These are phyloP conservation scores for Calameuta pallipes DNA, from an alignment of 2,888 invertebrate genomes.

Conservation along the genomic window DNA sequence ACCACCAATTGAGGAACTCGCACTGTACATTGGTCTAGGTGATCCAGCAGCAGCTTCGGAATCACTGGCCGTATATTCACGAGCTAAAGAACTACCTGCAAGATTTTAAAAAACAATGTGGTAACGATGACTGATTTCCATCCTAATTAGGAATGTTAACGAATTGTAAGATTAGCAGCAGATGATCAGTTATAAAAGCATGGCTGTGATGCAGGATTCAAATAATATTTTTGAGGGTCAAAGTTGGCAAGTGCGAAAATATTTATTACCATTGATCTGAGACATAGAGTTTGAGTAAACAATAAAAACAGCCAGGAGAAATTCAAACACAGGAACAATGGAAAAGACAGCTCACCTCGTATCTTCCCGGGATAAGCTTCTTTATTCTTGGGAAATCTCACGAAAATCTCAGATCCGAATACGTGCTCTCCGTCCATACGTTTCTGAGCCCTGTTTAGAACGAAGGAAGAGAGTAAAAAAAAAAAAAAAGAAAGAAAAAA, in stretches of 20 bases:
- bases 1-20: slow-evolving; percentile 51
- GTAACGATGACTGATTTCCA: neutral
- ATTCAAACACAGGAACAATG: neutral
- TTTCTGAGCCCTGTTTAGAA: slow-evolving; percentile 77
- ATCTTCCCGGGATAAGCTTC: slow-evolving; percentile 44
- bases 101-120: neutral
- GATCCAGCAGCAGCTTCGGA: slow-evolving; percentile 49
- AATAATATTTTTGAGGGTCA: neutral
- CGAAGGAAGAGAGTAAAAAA: slow-evolving; percentile 10
- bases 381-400: slow-evolving; percentile 64
- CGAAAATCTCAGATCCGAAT: slow-evolving; percentile 79
- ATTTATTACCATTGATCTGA: neutral
- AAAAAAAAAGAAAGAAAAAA: slow-evolving; percentile 32
- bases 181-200: neutral
- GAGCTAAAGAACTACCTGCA: slow-evolving; percentile 35
- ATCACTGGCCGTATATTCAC: slow-evolving; percentile 52
- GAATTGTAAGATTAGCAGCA: neutral
- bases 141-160: neutral
- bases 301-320: neutral
- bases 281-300: neutral
- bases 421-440: slow-evolving; percentile 88
- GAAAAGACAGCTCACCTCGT: slow-evolving; percentile 45
- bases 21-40: slow-evolving; percentile 60
- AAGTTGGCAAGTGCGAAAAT: neutral
- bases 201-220: neutral